Evolutionary conservation across 2,888 invertebrate genomes (phyloP).

Genomic region (Synanthedon andrenaeformis): DNA sequence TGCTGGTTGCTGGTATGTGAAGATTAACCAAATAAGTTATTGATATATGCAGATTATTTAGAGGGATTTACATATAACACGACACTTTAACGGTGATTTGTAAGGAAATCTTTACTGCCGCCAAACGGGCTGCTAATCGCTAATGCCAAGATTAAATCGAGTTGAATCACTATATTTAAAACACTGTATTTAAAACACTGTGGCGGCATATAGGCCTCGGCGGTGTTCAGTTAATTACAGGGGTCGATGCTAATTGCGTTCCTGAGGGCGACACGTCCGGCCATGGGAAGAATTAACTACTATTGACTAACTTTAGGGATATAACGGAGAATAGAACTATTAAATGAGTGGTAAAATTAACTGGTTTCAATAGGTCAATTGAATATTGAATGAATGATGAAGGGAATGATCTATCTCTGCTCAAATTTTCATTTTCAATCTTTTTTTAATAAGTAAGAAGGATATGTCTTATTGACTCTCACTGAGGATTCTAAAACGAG

Average conservation of each 20-base stretch:
- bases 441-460: too few species aligned
- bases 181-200: not conserved
- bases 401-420: too few species aligned
- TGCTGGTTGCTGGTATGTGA: too few species aligned
- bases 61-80: too few species aligned
- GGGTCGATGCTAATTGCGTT: conserved; percentile 39
- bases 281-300: conserved; percentile 22
- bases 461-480: too few species aligned
- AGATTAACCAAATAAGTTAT: too few species aligned
- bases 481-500: too few species aligned
- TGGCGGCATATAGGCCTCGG: not conserved
- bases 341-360: not conserved
- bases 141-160: not conserved
- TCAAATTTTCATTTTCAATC: too few species aligned
- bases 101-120: too few species aligned
- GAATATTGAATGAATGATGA: not conserved
- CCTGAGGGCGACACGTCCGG: conserved; percentile 19
- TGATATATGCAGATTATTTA: too few species aligned
- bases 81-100: too few species aligned
- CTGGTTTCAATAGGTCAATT: not conserved
- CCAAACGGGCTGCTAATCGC: not conserved
- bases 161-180: not conserved
- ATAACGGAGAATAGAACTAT: not conserved
- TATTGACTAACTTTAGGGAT: not conserved
- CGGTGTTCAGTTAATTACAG: conserved; percentile 13